Percentiles rank a stretch among this genome's conserved stretches.
Conservation (phyloP, 2,797 vertebrate species). For the Bradypodion ventrale region DNA sequence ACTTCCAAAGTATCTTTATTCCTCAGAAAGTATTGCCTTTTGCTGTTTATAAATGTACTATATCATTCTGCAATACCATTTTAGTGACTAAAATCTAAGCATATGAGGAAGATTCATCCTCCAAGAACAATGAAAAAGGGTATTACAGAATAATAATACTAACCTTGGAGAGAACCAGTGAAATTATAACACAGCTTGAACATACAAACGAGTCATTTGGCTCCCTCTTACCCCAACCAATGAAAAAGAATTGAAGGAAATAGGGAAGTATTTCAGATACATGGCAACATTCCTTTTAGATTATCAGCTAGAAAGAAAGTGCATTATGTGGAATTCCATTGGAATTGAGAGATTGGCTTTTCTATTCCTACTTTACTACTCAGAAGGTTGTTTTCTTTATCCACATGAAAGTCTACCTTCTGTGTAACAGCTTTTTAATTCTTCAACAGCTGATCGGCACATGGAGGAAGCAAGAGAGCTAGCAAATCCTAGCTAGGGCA, state of each 20-base stretch:
- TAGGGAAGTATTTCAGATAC: slow-evolving; percentile 36
- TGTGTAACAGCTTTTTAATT: neutral
- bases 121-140: slow-evolving; percentile 44
- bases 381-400: neutral
- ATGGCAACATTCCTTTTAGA: slow-evolving; percentile 35
- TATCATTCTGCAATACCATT: slow-evolving; percentile 43
- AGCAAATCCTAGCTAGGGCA: too few relatives aligned
- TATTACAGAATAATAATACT: slow-evolving; percentile 53
- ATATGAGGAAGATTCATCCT: slow-evolving; percentile 38
- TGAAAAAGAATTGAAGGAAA: neutral
- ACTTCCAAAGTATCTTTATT: slow-evolving; percentile 40
- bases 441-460: rapidly evolving
- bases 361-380: neutral
- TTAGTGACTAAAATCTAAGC: slow-evolving; percentile 39
- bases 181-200: slow-evolving; percentile 43
- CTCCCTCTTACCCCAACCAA: neutral
- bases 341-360: neutral
- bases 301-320: neutral
- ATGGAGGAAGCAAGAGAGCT: neutral
- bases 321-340: neutral
- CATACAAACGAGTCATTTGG: slow-evolving; percentile 30
- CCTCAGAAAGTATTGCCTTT: slow-evolving; percentile 43
- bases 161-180: slow-evolving; percentile 40
- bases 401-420: neutral
- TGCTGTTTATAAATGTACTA: slow-evolving; percentile 42